Evolutionary conservation across 2,888 invertebrate genomes (phyloP), one percentile per base, ranked within the genome.

Genomic region (Clanis bilineata): DNA sequence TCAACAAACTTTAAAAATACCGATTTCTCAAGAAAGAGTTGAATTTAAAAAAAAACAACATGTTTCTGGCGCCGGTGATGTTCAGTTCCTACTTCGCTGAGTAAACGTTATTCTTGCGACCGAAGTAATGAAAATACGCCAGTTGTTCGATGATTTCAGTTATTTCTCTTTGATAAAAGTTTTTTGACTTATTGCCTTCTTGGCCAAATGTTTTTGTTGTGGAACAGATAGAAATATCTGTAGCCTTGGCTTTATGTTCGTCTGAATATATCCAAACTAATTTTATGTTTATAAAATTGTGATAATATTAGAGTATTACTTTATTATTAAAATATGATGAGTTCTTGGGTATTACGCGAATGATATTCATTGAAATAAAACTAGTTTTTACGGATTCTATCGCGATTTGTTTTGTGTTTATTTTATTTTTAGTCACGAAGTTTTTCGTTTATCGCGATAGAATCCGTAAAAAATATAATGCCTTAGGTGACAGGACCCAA

Each of bases 111-210:
- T 18, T 32, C 51, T 47, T 25, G 28, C 28, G 28, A 4, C 32
- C 18, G 44, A 56, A 56, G 41, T 41, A 56, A 56, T 56, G 41
- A 56, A 56, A 56, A 25, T 56, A 56, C 10, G 2, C 41, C 56
- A 56, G 41, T 32, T 56, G 39, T 56, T 56, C 56, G n/a, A 56
- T 41, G 56, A 41, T 56, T 39, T 41, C 56, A 41, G 39, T 25
- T 56, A 51, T 51, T 51, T 51, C 32, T 51, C 51, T 51, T 51
- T 18, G 51, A 51, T 51, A 51, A 51, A 39, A 56, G 41, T 56
- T 56, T 39, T 38, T 56, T 41, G 41, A 56, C 41, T 41, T 56
- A 39, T 18, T 39, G 23, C 39, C 25, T 41, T 22, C 12, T 6
- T 15, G 25, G 15, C 23, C 23, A 10, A 51, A 51, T 32, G 18